Conservation (phyloP, 2,888 invertebrate genomes). For the Argyresthia albistria region DNA sequence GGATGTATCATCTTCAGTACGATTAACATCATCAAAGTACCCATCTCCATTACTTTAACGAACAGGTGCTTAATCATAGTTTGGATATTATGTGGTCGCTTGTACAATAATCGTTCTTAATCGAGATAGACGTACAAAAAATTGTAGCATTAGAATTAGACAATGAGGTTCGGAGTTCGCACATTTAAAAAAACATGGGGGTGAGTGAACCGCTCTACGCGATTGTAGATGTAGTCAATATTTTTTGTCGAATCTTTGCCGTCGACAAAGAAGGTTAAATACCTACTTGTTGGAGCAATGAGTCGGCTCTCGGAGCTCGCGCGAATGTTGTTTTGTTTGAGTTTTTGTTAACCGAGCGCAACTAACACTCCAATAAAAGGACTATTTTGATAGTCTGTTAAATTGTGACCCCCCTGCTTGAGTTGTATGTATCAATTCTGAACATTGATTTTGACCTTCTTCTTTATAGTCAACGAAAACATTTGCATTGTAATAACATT, state of each 20-base stretch:
- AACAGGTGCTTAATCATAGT: background rate
- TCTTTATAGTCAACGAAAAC: too few relatives aligned
- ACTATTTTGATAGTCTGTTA: too few relatives aligned
- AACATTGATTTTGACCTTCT: too few relatives aligned
- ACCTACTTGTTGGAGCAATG: constrained; percentile 23
- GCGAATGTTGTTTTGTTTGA: constrained; percentile 9
- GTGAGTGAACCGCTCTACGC: constrained; percentile 51
- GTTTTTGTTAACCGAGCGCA: background rate
- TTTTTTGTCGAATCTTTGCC: constrained; percentile 48
- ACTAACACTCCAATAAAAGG: too few relatives aligned
- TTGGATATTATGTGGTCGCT: background rate
- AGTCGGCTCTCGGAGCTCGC: constrained; percentile 31
- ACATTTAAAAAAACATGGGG: constrained; percentile 55
- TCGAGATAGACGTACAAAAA: constrained; percentile 27
- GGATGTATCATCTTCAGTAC: too few relatives aligned
- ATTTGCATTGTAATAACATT: too few relatives aligned
- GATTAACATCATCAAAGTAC: too few relatives aligned
- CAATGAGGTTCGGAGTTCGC: constrained; percentile 49
- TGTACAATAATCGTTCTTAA: background rate
- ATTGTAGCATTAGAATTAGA: constrained; percentile 39
- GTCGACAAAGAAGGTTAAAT: constrained; percentile 36
- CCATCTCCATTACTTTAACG: too few relatives aligned
- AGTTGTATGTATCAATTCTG: too few relatives aligned
- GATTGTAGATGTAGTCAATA: constrained; percentile 35
- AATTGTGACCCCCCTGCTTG: too few relatives aligned